A percentile compares a stretch with the other conserved stretches of the same genome.
Conservation (phyloP, 1,140 invertebrate genomes). For the Phortica variegata region DNA sequence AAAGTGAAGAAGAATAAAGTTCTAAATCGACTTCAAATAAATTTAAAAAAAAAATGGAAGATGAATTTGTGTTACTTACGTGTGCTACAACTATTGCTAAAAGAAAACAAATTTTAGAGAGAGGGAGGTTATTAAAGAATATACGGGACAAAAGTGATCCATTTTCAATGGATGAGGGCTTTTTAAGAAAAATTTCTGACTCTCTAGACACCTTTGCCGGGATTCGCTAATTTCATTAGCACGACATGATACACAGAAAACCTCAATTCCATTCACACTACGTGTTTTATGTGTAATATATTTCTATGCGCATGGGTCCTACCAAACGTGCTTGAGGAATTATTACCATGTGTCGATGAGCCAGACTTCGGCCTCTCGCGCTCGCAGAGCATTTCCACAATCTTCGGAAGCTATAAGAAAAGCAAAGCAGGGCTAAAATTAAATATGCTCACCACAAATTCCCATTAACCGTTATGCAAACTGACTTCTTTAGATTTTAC, state of each 20-base stretch:
- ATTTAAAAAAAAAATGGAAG: no score
- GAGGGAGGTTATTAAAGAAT: no score
- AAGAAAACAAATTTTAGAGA: no score
- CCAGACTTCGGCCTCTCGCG: not conserved
- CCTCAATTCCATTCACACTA: slow-evolving; percentile 1
- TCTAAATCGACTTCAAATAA: no score
- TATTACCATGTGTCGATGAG: slow-evolving; percentile 3
- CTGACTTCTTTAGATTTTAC: not conserved
- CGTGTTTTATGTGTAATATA: not conserved
- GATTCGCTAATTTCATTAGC: no score
- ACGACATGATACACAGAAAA: not conserved
- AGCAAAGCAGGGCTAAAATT: not conserved
- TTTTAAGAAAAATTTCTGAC: not conserved
- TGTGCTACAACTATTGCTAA: no score
- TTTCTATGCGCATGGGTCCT: not conserved
- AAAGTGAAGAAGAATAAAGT: no score
- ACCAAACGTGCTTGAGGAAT: slow-evolving; percentile 2
- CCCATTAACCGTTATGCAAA: no score
- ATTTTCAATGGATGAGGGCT: no score
- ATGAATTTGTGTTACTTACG: no score
- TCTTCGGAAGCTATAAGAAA: not conserved
- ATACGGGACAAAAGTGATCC: no score
- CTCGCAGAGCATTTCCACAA: not conserved
- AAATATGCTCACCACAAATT: no score
- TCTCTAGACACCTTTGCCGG: not conserved